These are phyloP conservation scores for Hypomecis atomaria DNA, from an alignment of 2,888 invertebrate genomes.

Conservation along the genomic window DNA sequence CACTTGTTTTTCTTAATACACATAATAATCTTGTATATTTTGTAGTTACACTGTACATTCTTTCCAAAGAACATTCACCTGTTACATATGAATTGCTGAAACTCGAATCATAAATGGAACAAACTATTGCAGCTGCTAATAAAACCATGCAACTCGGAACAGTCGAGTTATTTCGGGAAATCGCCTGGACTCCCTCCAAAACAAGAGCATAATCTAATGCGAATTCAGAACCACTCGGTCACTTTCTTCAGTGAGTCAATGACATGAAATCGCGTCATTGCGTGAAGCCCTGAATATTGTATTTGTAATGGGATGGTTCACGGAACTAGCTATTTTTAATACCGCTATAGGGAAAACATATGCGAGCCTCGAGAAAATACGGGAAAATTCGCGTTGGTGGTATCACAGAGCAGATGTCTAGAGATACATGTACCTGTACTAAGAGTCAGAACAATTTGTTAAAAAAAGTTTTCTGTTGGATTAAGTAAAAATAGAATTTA, in stretches of 20 bases:
- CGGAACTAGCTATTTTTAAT: slow-evolving; percentile 57
- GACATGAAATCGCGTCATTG: slow-evolving; percentile 58
- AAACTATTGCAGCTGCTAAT: slow-evolving; percentile 63
- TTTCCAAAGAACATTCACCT: slow-evolving; percentile 5
- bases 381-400: slow-evolving; percentile 31
- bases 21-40: too few relatives aligned
- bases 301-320: slow-evolving; percentile 51
- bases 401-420: too few relatives aligned
- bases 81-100: slow-evolving; percentile 4
- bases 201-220: slow-evolving; percentile 52
- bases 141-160: slow-evolving; percentile 72
- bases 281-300: slow-evolving; percentile 41
- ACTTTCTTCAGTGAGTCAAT: slow-evolving; percentile 80
- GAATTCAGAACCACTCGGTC: slow-evolving; percentile 74
- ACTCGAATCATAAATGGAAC: slow-evolving; percentile 53
- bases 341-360: slow-evolving; percentile 35
- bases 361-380: slow-evolving; percentile 45
- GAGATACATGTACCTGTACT: too few relatives aligned
- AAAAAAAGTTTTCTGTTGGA: too few relatives aligned
- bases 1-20: too few relatives aligned
- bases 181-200: slow-evolving; percentile 81
- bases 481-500: too few relatives aligned
- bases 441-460: too few relatives aligned
- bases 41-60: too few relatives aligned
- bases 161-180: slow-evolving; percentile 77